Evolutionary conservation across 2,797 vertebrate species (phyloP).

Genomic region (Esox lucius): DNA sequence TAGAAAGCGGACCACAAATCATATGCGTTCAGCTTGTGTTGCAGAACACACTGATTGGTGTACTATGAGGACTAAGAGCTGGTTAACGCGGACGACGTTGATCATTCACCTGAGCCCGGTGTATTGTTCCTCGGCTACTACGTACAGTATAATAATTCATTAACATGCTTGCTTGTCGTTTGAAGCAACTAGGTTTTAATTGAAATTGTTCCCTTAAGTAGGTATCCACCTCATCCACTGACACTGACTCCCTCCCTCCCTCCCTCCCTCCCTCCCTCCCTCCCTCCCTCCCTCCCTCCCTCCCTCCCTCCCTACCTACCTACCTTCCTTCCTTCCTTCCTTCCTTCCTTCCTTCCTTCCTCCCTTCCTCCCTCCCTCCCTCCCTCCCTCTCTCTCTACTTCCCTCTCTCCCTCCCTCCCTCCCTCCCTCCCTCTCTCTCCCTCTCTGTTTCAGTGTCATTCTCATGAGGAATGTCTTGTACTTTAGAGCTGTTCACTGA

Average conservation of each 20-base stretch:
- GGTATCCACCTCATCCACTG: slow-evolving; percentile 3
- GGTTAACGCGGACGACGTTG: slow-evolving; percentile 26
- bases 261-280: too few relatives aligned
- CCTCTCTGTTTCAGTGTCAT: not conserved
- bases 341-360: not conserved
- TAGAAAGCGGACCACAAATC: slow-evolving; percentile 55
- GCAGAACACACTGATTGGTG: slow-evolving; percentile 47
- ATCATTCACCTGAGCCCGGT: slow-evolving; percentile 13
- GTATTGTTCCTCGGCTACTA: slow-evolving; percentile 22
- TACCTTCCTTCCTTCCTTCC: not conserved
- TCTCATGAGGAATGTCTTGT: not conserved
- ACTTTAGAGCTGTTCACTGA: not conserved
- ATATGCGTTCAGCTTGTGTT: slow-evolving; percentile 54
- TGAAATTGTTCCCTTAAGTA: slow-evolving; percentile 2
- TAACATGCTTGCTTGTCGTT: slow-evolving; percentile 2
- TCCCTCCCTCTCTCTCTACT: not conserved
- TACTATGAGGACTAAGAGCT: slow-evolving; percentile 44
- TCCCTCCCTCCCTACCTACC: too few relatives aligned
- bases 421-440: not conserved
- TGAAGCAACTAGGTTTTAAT: not conserved
- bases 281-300: too few relatives aligned
- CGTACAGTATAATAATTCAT: slow-evolving; percentile 4
- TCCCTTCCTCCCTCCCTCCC: not conserved
- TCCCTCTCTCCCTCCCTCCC: not conserved
- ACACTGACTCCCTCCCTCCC: slow-evolving; percentile 10